phyloP scores from a whole-genome alignment of 2,888 invertebrate species.

The Rotaria magnacalcarata region DNA sequence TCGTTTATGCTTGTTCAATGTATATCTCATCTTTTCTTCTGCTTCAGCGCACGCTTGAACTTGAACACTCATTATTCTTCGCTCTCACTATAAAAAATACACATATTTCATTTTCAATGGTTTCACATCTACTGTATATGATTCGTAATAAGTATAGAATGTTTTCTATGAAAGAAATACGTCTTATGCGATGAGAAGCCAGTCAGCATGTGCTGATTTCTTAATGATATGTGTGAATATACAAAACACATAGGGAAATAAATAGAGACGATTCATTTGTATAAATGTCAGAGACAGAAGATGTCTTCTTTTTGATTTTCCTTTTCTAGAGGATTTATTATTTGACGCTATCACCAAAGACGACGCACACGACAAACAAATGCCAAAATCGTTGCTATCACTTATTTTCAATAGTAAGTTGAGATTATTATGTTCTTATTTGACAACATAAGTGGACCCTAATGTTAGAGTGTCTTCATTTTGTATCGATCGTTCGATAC shows the following conservation, averaged over 20 bases:
- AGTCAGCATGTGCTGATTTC: slow-evolving; percentile 1
- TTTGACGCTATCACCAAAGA: not conserved
- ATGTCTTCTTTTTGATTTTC: not conserved
- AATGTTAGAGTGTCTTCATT: no score
- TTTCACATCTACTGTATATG: not conserved
- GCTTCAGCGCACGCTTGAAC: slow-evolving; percentile 19
- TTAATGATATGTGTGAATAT: slow-evolving; percentile 9
- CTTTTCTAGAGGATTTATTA: not conserved
- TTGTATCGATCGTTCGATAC: no score
- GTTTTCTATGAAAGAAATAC: not conserved
- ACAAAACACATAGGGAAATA: not conserved
- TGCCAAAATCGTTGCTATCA: not conserved
- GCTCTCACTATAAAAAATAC: not conserved
- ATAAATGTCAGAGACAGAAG: not conserved
- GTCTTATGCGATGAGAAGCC: not conserved
- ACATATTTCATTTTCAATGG: slow-evolving; percentile 7
- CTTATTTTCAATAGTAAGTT: not conserved
- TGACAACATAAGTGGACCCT: not conserved
- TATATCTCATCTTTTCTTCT: slow-evolving; percentile 26
- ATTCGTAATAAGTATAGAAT: not conserved
- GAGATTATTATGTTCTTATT: not conserved
- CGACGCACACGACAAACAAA: not conserved
- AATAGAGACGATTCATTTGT: not conserved
- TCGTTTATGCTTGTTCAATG: not conserved
- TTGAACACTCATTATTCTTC: slow-evolving; percentile 38